These are phyloP conservation scores for Venusia cambrica DNA, from an alignment of 2,888 invertebrate genomes.

Conservation along the genomic window DNA sequence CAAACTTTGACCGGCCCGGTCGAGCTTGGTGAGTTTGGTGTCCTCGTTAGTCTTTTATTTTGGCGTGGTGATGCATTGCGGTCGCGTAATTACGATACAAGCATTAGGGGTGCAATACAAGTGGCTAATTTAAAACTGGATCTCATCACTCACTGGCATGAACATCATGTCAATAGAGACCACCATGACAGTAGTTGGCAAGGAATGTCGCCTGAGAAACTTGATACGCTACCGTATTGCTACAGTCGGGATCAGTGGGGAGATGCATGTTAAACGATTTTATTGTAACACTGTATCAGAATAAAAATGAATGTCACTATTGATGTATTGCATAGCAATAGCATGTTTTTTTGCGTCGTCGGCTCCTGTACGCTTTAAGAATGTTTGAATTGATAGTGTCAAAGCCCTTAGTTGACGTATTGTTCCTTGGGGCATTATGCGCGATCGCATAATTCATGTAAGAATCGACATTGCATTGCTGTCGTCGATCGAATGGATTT, in stretches of 20 bases:
- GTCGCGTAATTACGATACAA: too few species aligned
- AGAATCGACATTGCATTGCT: conserved; percentile 58
- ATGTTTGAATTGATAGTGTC: conserved; percentile 40
- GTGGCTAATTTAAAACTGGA: background rate
- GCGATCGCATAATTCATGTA: conserved; percentile 61
- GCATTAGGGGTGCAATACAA: too few species aligned
- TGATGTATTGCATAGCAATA: conserved; percentile 31
- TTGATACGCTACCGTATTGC: conserved; percentile 42
- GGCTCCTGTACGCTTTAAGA: conserved; percentile 37
- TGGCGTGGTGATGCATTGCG: too few species aligned
- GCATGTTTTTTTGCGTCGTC: conserved; percentile 37
- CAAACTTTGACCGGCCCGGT: too few species aligned
- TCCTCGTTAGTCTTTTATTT: too few species aligned
- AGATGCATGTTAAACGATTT: conserved; percentile 41
- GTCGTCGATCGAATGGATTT: conserved; percentile 56
- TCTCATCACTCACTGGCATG: conserved; percentile 9
- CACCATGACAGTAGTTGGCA: conserved; percentile 47
- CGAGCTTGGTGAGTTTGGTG: too few species aligned
- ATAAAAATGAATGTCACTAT: conserved; percentile 44
- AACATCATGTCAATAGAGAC: conserved; percentile 33
- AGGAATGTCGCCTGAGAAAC: conserved; percentile 57
- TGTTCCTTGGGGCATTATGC: conserved; percentile 41
- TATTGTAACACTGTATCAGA: conserved; percentile 37
- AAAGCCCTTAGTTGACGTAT: conserved; percentile 37
- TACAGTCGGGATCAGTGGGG: conserved; percentile 43